Conservation (phyloP, 2,888 invertebrate species). For the Acanthococcus lagerstroemiae region DNA sequence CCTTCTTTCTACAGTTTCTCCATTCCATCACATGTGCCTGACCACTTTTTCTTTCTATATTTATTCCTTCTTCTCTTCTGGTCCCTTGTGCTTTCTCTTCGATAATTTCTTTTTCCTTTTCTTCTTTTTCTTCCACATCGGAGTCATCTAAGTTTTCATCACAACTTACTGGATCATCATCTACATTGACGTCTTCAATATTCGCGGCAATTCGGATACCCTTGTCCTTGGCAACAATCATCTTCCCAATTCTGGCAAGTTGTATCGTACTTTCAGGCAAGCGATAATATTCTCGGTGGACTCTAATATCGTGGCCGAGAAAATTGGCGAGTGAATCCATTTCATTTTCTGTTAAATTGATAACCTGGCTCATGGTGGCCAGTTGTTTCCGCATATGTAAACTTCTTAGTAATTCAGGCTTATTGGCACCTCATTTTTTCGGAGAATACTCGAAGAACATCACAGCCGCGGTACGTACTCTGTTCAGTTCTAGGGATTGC, state of each 20-base stretch:
- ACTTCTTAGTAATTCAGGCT: neutral
- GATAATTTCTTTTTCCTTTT: too few species aligned
- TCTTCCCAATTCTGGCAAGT: neutral
- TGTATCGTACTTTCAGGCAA: neutral
- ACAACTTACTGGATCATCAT: too few species aligned
- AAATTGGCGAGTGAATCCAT: neutral
- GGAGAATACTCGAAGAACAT: neutral
- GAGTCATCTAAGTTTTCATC: too few species aligned
- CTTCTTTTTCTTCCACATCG: neutral
- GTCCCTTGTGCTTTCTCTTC: too few species aligned
- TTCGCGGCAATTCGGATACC: too few species aligned
- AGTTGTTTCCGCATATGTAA: neutral
- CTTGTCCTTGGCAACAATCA: too few species aligned
- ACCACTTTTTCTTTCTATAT: too few species aligned
- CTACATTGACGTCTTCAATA: too few species aligned
- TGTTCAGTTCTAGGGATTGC: neutral
- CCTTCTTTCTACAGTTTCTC: too few species aligned
- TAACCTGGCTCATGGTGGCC: neutral
- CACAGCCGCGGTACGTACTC: neutral
- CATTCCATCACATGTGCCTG: too few species aligned
- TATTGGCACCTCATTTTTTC: neutral
- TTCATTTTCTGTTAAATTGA: neutral
- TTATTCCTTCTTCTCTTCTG: too few species aligned
- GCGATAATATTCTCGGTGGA: neutral
- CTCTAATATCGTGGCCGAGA: neutral